Evolutionary conservation across 2,888 invertebrate species (phyloP), one percentile per base, ranked within the genome.

Genomic region (Phortica magna): DNA sequence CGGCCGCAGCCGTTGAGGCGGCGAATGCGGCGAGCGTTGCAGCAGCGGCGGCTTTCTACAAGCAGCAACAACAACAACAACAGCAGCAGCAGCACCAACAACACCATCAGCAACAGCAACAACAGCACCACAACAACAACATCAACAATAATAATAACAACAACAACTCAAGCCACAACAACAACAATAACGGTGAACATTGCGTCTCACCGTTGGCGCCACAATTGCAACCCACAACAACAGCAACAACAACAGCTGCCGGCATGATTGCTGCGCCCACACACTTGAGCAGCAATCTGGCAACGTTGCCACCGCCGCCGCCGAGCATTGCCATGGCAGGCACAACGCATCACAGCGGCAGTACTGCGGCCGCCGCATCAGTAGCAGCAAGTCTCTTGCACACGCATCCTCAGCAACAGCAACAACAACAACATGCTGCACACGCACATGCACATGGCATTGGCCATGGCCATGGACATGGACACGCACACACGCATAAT

Each of bases 11-110:
- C 53, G 84, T 81, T 7, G 83, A 83, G 71, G 84, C 83, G n/a
- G 90, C 87, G 59, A 89, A 83, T 77, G 87, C 87, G 10, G 87
- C 84, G 1, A 78, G 75, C 73, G 80, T 77, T 57, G 80, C 80
- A 42, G 78, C 80, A 19, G 83, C 82, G 31, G 83, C 83, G 42
- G 89, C 88, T 3, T 90, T 89, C 73, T 91, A 90, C 78, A 91
- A 90, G 77, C 90, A 89, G 53, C 88, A 88, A 7, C 90, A 85
- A 17, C 83, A 84, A 6, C 81, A 83, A 2, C 79, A 83, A 77
- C 9, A 77, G 75, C 39, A 76, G 67, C 10, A 76, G 76, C 72
- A 77, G 80, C 71, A 80, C 79, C 77, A 83, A 78, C 41, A 85
- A 75, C 73, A 85, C 78, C 74, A 87, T 78, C 64, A 85, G 74